Base-by-base conservation (phyloP, 2,113 vertebrate genomes). In the Delphinus delphis region DNA sequence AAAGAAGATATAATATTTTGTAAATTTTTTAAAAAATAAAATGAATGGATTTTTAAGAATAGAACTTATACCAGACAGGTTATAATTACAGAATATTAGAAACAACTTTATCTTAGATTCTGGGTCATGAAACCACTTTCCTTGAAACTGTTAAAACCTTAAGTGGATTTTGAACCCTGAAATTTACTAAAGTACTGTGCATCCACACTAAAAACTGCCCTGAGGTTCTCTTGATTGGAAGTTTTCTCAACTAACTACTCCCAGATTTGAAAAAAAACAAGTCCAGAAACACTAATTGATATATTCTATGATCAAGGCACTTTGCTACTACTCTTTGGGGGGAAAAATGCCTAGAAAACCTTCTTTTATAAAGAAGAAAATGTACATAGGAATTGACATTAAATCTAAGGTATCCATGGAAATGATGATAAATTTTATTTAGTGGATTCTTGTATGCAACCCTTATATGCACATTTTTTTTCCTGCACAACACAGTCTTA, bases 351-450 rank as follows among this genome's bases (percentile, higher is more conserved):
- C n/a, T 23, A 33, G 38, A 87, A 95, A 94, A 0, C 0, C n/a
- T 65, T 74, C 9, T 68, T 90, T 88, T 65, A 93, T 70, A 79
- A 81, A 90, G 67, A 47, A 92, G 55, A 97, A 82, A 91, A 67
- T 11, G 0, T 41, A 62, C 60, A 9, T 44, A 96, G 60, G 15
- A 67, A 92, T 31, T 65, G 65, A 73, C 23, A 92, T 60, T 74
- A 70, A 84, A 63, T 83, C 4, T 47, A 71, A 71, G 23, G 18
- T 88, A 81, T 80, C 14, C 17, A 31, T 36, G 53, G 9, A 93
- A 93, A 88, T 79, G 33, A 31, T 9, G 21, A 68, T 67, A 79
- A 44, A 50, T 41, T 96, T 95, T 90, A 50, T 10, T 81, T 44
- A 62, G 55, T 94, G 44, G 80, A 58, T 70, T 92, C 41, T 87